Evolutionary conservation across 2,113 vertebrate genomes (phyloP).

Genomic region (Paratilapia polleni): DNA sequence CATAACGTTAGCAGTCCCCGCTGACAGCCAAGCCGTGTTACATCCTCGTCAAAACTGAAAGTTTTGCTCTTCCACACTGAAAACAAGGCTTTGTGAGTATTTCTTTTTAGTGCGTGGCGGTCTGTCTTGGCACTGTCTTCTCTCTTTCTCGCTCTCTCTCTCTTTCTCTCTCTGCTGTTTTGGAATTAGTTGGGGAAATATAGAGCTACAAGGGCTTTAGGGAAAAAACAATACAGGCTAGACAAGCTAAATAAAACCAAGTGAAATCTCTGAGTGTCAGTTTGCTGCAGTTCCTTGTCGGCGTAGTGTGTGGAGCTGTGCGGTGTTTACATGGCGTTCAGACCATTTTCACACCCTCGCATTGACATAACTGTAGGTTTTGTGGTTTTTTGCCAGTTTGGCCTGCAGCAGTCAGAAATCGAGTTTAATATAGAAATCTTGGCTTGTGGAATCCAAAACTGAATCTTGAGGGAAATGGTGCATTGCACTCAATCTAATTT

Average conservation of each 20-base stretch:
- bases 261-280: neutral
- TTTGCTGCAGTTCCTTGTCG: neutral
- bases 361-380: neutral
- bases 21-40: neutral
- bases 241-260: neutral
- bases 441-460: neutral
- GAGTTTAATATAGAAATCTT: neutral
- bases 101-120: neutral
- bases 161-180: neutral
- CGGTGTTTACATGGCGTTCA: slow-evolving; percentile 10
- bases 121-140: accelerated
- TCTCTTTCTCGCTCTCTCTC: neutral
- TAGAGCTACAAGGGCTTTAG: slow-evolving; percentile 33
- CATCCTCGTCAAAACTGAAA: slow-evolving; percentile 15
- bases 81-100: slow-evolving; percentile 59
- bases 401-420: neutral
- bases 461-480: neutral
- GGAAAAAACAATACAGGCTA: neutral
- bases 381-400: neutral
- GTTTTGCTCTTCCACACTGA: neutral
- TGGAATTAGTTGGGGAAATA: neutral
- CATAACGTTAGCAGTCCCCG: slow-evolving; percentile 39
- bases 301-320: neutral
- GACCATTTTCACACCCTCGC: neutral
- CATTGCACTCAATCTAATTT: neutral